Evolutionary conservation across 2,113 vertebrate genomes (phyloP).

Genomic region (Macrotis lagotis): DNA sequence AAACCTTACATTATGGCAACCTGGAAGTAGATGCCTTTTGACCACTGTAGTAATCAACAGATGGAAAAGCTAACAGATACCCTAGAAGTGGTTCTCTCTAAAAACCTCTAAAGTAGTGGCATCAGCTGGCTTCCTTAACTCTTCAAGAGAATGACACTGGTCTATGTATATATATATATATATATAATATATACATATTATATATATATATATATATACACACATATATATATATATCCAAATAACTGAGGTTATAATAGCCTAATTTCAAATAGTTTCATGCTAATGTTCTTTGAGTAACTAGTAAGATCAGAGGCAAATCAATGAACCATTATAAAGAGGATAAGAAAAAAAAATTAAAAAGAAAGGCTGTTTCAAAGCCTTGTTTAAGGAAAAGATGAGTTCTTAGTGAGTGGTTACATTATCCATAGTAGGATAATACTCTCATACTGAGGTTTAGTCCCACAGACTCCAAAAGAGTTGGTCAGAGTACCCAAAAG

Average conservation of each 20-base stretch:
- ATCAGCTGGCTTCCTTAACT: background rate
- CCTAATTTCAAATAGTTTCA: fast-evolving
- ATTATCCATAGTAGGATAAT: background rate
- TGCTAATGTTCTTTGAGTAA: background rate
- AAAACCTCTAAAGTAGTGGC: background rate
- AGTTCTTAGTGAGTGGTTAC: background rate
- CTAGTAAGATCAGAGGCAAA: background rate
- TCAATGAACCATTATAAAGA: background rate
- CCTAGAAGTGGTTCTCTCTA: background rate
- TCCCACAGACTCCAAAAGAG: background rate
- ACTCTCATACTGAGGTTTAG: background rate
- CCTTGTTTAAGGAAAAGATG: background rate
- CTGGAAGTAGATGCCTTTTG: background rate
- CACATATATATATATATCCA: too few relatives aligned
- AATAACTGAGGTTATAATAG: too few relatives aligned
- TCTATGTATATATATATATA: too few relatives aligned
- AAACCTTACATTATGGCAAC: fast-evolving
- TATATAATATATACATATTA: too few relatives aligned
- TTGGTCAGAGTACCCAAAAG: background rate
- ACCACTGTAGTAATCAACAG: background rate
- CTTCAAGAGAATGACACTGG: background rate
- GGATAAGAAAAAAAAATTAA: background rate
- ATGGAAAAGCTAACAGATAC: background rate
- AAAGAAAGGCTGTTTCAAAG: background rate
- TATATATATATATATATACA: too few relatives aligned